Evolutionary conservation across 2,797 vertebrate genomes (phyloP).

Genomic region (Helostoma temminkii): DNA sequence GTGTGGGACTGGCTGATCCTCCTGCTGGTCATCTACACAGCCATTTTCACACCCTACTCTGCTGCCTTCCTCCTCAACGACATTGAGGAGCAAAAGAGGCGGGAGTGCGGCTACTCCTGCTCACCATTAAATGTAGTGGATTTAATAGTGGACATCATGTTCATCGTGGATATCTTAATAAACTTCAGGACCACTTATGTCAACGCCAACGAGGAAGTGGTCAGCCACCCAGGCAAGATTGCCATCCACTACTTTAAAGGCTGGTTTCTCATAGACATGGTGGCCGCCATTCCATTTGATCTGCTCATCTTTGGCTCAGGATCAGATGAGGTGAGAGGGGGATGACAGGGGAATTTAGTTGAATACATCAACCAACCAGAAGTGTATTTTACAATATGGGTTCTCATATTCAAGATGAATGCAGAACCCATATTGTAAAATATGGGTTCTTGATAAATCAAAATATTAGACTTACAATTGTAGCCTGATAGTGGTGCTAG

Average conservation of each 20-base stretch:
- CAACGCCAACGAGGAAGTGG: slow-evolving; percentile 97
- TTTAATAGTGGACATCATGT: slow-evolving; percentile 99
- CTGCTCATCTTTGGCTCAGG: slow-evolving; percentile 98
- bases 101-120: slow-evolving; percentile 97
- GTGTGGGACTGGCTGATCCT: slow-evolving; percentile 99
- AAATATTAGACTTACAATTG: too few relatives aligned
- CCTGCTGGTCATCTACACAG: slow-evolving; percentile 97
- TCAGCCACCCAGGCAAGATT: slow-evolving; percentile 97
- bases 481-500: too few relatives aligned
- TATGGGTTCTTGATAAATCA: too few relatives aligned
- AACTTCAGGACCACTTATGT: slow-evolving; percentile 99
- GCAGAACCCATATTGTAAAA: too few relatives aligned
- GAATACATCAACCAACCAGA: too few relatives aligned
- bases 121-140: slow-evolving; percentile 97
- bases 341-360: background rate
- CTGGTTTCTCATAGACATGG: slow-evolving; percentile 99
- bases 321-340: slow-evolving; percentile 93
- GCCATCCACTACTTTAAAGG: slow-evolving; percentile 99
- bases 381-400: too few relatives aligned
- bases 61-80: slow-evolving; percentile 98
- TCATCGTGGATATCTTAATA: slow-evolving; percentile 99
- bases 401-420: too few relatives aligned
- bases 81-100: slow-evolving; percentile 92
- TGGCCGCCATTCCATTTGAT: slow-evolving; percentile 98
- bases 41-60: slow-evolving; percentile 98